Percentiles rank a stretch among this genome's conserved stretches.
These are phyloP conservation scores for Caprella mutica DNA, from an alignment of 2,888 invertebrate species.

Conservation along the genomic window DNA sequence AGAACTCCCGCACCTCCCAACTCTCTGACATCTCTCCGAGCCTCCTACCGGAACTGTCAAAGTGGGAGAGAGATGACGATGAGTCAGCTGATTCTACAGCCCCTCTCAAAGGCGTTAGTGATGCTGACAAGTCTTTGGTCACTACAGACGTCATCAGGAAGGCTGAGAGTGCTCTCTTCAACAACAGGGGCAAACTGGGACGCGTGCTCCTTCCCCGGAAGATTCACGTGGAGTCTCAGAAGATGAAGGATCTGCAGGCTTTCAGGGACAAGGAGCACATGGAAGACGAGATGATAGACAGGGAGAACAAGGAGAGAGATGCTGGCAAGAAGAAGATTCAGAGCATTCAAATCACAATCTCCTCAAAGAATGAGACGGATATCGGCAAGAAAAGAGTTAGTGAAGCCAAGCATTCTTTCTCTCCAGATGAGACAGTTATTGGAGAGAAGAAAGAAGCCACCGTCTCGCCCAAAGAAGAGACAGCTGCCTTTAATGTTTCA, in stretches of 20 bases:
- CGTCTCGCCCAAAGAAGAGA: too few relatives aligned
- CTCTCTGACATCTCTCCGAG: neutral
- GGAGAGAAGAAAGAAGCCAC: too few relatives aligned
- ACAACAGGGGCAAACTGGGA: too few relatives aligned
- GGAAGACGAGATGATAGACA: constrained; percentile 23
- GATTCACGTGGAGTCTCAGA: constrained; percentile 32
- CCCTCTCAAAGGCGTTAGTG: neutral
- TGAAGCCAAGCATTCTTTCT: too few relatives aligned
- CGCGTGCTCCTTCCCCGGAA: constrained; percentile 8
- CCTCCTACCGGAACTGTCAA: too few relatives aligned
- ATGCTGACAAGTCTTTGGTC: neutral
- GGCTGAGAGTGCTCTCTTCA: too few relatives aligned
- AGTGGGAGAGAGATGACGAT: neutral
- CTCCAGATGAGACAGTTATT: too few relatives aligned
- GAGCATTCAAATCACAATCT: constrained; percentile 33
- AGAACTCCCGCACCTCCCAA: neutral
- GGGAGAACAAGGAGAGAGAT: constrained; percentile 17
- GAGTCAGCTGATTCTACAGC: too few relatives aligned
- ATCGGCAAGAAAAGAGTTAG: constrained; percentile 24
- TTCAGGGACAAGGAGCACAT: constrained; percentile 9
- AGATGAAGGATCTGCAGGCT: too few relatives aligned
- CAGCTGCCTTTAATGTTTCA: too few relatives aligned
- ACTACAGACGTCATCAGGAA: too few relatives aligned
- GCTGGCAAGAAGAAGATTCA: constrained; percentile 28
- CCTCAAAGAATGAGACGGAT: constrained; percentile 31